Evolutionary conservation across 2,113 vertebrate genomes (phyloP), one percentile per base, ranked within the genome.

Genomic region (Tetrao urogallus): DNA sequence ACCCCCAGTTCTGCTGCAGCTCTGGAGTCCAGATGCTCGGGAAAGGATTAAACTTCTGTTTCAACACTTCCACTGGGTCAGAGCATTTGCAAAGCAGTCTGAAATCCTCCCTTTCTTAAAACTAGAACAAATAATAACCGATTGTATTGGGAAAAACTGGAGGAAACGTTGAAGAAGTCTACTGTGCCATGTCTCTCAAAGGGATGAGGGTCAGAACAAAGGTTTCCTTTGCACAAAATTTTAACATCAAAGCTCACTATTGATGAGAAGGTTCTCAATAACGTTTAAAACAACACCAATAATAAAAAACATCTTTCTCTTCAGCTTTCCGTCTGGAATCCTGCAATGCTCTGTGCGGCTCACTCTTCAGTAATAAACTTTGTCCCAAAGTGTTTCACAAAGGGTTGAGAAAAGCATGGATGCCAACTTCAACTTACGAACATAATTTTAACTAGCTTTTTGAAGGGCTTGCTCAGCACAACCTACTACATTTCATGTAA

Each of bases 1-100:
- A 36, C 56, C 43, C 30, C 58, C 56, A 54, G n/a, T 63, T 86
- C 69, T 80, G 72, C 80, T 58, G 30, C 34, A 95, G 47, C 72
- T 80, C 86, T 91, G 88, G 75, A 36, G 60, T 50, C 88, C 86
- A 93, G 88, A 95, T 78, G 86, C 61, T 74, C 30, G 13, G 32
- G 28, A 75, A 91, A 91, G 47, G 65, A 90, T 93, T 88, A 86
- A 86, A 81, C 10, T 34, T 75, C 86, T 64, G 65, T 69, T 20
- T 34, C 56, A 25, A 63, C 11, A 16, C 63, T 77, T 58, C 57
- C 22, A 73, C 36, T 42, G 19, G 47, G 65, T 30, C 2, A 0
- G 56, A 88, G 67, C 34, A 90, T 71, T 78, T 88, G 76, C 72
- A 85, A 77, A 77, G 42, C 88, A 77, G 28, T 15, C 56, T 8